Evolutionary conservation across 2,113 vertebrate species (phyloP).

Genomic region (Pedetes capensis): DNA sequence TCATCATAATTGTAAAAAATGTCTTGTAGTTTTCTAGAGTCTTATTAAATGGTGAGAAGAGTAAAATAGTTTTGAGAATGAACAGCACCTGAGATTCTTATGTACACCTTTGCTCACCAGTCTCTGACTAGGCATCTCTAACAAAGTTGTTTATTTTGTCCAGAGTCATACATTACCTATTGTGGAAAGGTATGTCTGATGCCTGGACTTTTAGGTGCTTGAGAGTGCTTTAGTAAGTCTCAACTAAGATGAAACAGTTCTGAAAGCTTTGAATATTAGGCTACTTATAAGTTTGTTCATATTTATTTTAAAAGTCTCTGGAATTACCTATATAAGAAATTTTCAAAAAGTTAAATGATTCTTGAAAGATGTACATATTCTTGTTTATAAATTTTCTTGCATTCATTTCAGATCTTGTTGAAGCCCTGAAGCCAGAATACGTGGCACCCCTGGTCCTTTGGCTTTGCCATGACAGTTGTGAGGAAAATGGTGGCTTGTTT

Average conservation of each 20-base stretch:
- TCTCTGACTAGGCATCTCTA: not conserved
- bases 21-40: not conserved
- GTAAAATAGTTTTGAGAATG: not conserved
- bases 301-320: not conserved
- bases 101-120: not conserved
- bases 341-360: constrained; percentile 30
- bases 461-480: constrained; percentile 95
- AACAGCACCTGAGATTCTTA: not conserved
- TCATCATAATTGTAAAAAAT: not conserved
- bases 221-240: not conserved
- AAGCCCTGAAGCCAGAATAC: constrained; percentile 93
- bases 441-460: constrained; percentile 95
- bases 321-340: not conserved
- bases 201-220: not conserved
- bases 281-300: not conserved
- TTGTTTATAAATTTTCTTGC: not conserved
- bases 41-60: not conserved
- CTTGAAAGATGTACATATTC: not conserved
- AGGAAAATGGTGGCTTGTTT: constrained; percentile 94
- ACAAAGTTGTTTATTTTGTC: not conserved
- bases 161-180: not conserved
- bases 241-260: not conserved
- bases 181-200: not conserved
- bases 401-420: constrained; percentile 87
- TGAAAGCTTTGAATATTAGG: not conserved